Base-by-base conservation (phyloP, 1,140 invertebrate species). In the Trichonephila inaurata region DNA sequence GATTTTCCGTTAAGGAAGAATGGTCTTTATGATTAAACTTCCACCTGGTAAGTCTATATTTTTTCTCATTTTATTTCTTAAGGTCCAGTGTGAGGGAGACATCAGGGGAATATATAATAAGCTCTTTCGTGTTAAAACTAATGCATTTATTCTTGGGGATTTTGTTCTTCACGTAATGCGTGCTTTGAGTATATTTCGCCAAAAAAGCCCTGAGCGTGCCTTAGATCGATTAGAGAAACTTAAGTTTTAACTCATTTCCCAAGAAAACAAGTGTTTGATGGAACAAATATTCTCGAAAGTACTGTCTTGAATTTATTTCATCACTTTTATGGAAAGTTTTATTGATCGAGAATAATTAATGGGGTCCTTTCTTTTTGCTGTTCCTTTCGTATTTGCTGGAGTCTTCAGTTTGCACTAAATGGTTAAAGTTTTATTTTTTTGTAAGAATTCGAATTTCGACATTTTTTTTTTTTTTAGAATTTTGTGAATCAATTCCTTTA, bases 1-100 rank as follows among this genome's bases (percentile, higher is more conserved):
- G 91, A 87, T 77, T 69, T 77, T 85, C 90, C 44, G 81, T 33
- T 61, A 44, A 66, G 40, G 18, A 83, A 92, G 91, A 92, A 92
- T 92, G 91, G 91, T 92, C 82, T 92, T 92, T 87, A 92, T 92
- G 91, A 92, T 92, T 92, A 92, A 92, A 72, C 91, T 92, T 72
- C 91, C 91, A 60, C 91, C 91, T 87, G 91, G 91, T 92, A 92
- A 92, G 91, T 87, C 64, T 69, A 40, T 19, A 10, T 72, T 92
- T 86, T 51, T 92, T 24, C 64, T 87, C 44, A 44, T 44, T 86
- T 86, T 33, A 51, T 85, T 66, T 40, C n/a, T 28, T 89, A 72
- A 12, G 51, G 51, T 51, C 51, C 51, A 51, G 51, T 28, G 33
- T 40, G 28, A 77, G 72, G 28, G 72, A 77, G 72, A 77, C 72